phyloP scores from a whole-genome alignment of 1,140 invertebrate species.

The Ceratina australensis region DNA sequence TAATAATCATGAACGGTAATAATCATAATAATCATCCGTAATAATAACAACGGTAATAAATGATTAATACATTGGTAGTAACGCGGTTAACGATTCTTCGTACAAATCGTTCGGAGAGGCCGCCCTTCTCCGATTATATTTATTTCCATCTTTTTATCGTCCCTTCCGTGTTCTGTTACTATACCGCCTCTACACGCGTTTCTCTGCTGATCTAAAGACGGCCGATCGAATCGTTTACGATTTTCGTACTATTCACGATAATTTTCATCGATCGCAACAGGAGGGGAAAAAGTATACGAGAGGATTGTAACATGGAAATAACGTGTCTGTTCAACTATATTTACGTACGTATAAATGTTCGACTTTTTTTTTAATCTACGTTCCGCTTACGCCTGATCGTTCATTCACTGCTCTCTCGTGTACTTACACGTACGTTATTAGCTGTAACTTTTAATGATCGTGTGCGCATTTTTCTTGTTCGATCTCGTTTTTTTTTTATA shows the following conservation, averaged over 20 bases:
- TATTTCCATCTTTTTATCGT: neutral
- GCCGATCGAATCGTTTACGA: conserved; percentile 24
- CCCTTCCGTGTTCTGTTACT: conserved; percentile 14
- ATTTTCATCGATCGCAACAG: conserved; percentile 6
- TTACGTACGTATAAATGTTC: conserved; percentile 26
- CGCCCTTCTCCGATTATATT: neutral
- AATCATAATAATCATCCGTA: conserved; percentile 49
- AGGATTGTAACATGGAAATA: conserved; percentile 30
- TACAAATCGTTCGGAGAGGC: conserved; percentile 47
- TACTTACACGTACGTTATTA: neutral
- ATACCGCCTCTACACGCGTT: neutral
- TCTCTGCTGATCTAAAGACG: conserved; percentile 5
- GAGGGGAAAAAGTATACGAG: conserved; percentile 39
- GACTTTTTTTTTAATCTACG: neutral
- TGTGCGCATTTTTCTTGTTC: conserved; percentile 11
- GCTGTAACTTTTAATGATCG: neutral
- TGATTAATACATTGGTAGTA: conserved; percentile 57
- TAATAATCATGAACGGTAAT: conserved; percentile 39
- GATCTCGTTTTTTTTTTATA: neutral
- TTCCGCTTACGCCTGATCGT: conserved; percentile 3
- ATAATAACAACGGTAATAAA: conserved; percentile 65
- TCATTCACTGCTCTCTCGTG: neutral
- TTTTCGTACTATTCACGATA: too few species aligned
- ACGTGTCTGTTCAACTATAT: conserved; percentile 31
- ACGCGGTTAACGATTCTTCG: conserved; percentile 51